Base-by-base conservation (phyloP, 2,113 vertebrate genomes). In the Seriola quinqueradiata region DNA sequence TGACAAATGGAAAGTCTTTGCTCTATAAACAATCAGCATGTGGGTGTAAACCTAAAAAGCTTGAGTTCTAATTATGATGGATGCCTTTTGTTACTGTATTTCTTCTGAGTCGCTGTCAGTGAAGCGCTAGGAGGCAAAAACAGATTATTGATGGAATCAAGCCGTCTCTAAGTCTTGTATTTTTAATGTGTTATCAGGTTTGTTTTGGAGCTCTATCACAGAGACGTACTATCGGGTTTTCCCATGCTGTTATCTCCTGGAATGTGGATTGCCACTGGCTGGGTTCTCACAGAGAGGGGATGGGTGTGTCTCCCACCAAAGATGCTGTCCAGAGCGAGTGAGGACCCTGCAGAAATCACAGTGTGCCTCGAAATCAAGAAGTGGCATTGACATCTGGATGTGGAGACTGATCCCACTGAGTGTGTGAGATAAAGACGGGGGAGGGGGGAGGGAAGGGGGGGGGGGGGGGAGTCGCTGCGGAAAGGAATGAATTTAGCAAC, bases 221-320 rank as follows among this genome's bases (percentile, higher is more conserved):
- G 66, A 80, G 61, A 70, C n/a, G 12, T 54, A 61, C 6, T 89
- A 79, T 91, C 78, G 5, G 70, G 72, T 86, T 87, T 87, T 81
- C 91, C 82, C 81, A 81, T 76, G 86, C 61, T 50, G 63, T 87
- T 93, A 93, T 93, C 93, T 82, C 55, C 34, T 74, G 91, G 92
- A 93, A 94, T 93, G 92, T 60, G 48, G 36, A 76, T 79, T 16
- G 36, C 61, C 77, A 63, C 14, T 54, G 70, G 88, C 83, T 19
- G 78, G 9, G 21, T 79, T 92, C 86, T 85, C 86, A 89, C 85
- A 64, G 66, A 66, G 75, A 79, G 8, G 52, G 70, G 78, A 85
- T 68, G 82, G 85, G 88, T 55, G 86, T 81, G 90, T 90, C 77
- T 77, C 82, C 52, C 74, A 65, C 42, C n/a, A 23, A 79, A 88